Base-by-base conservation (phyloP, 2,113 vertebrate genomes). In the Platycercus adscitus region DNA sequence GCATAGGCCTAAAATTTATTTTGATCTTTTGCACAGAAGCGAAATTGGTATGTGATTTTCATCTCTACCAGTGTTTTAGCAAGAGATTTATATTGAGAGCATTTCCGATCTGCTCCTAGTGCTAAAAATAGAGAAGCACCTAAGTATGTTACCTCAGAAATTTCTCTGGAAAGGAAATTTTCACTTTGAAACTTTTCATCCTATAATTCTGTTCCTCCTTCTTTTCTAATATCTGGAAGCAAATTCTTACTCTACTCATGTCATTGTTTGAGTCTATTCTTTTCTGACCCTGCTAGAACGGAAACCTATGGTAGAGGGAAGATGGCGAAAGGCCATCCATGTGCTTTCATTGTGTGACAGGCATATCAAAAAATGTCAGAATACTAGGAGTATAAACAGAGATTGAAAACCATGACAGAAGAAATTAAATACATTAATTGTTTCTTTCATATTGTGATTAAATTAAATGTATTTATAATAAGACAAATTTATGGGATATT, bases 1-100 rank as follows among this genome's bases (percentile, higher is more conserved):
- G 28, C 70, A 56, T 49, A 37, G 29, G 47, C 50, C 33, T 85
- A 78, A 91, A 95, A 95, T 94, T 95, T 93, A 89, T 96, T 93
- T 53, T 81, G 68, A 43, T 87, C 64, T 71, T 88, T 84, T 58
- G 44, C 53, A 56, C 28, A 71, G n/a, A 90, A 80, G 13, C 49
- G 82, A 91, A 82, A 91, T 64, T 85, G 75, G 3, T 91, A 35
- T 70, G 71, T 52, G 75, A 53, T 61, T 92, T 96, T 90, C 35
- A 87, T 72, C 33, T 88, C 33, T 85, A 70, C 46, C 33, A 49
- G 23, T 81, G 46, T 90, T 92, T 87, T 83, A 89, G 53, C 35
- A 73, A 53, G 64, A 84, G 39, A 83, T 77, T 90, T 90, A 85
- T 86, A 21, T 35, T 77, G 66, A 24, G 20, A 46, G 17, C 17